Percentiles rank a stretch among this genome's conserved stretches.
Conservation (phyloP, 2,888 invertebrate species). For the Phragmatobia fuliginosa region DNA sequence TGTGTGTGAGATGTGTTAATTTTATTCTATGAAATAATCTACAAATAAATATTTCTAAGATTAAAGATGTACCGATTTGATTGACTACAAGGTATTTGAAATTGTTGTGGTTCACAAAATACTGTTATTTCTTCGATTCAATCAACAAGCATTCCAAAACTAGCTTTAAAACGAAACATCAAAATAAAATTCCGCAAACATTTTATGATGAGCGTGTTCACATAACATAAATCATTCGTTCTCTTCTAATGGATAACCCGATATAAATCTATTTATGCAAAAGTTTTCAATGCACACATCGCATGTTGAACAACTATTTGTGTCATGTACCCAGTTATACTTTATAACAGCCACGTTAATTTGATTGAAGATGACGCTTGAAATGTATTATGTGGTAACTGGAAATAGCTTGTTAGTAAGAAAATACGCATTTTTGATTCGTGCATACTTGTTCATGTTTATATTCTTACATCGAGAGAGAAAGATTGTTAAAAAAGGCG, state of each 20-base stretch:
- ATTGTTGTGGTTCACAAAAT: neutral
- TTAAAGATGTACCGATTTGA: no score
- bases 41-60: no score
- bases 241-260: conserved; percentile 75
- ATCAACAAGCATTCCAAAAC: conserved; percentile 18
- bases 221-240: conserved; percentile 70
- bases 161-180: conserved; percentile 10
- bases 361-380: conserved; percentile 38
- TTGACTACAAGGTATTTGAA: neutral
- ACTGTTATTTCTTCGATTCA: neutral
- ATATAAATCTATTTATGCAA: conserved; percentile 83
- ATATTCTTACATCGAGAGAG: no score
- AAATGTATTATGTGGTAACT: neutral
- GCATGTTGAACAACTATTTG: conserved; percentile 74
- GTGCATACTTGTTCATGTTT: no score
- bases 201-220: conserved; percentile 67
- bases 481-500: no score
- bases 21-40: no score
- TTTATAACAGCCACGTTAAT: conserved; percentile 41
- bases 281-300: conserved; percentile 81
- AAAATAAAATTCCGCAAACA: conserved; percentile 44
- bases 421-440: neutral
- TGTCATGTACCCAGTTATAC: conserved; percentile 52
- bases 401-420: neutral
- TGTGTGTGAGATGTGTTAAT: no score